Base-by-base conservation (phyloP, 2,888 invertebrate species). In the Amorpha juglandis region DNA sequence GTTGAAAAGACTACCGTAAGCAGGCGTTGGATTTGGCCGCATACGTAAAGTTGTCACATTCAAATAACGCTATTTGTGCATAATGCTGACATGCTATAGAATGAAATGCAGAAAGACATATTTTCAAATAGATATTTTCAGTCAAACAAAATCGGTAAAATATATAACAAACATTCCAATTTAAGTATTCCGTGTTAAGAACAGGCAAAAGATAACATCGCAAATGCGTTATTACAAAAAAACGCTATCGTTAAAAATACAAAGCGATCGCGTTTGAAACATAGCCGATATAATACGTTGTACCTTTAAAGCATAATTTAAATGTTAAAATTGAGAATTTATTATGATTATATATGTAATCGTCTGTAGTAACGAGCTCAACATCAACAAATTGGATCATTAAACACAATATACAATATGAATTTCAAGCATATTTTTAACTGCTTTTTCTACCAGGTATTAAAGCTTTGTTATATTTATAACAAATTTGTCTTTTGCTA, bases 41-140 rank as follows among this genome's bases (percentile, higher is more conserved):
- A n/a, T n/a, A 7, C 38, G 58, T 58, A 58, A 58, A 42, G 21
- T 58, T 16, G 58, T 58, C 19, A 19, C 42, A 58, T 3, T 58
- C 42, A 58, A 19, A 21, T 12, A 58, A 19, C 27, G 27, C 62
- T 63, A 48, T 52, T 68, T 50, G 66, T 63, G 62, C 68, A 69
- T 70, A 68, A 70, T 67, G 45, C 21, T 42, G 58, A 58, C 58
- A 58, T 42, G 58, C 58, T 42, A 58, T 11, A 19, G 58, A 58
- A 42, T 42, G 42, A 58, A 58, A 58, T 38, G 12, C 19, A 58
- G 55, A 27, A 7, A 42, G 38, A 58, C 58, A 58, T 16, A 58
- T 42, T 42, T 58, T 42, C 42, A 58, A 58, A 12, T 58, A 58
- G 58, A 58, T 12, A 19, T 58, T 58, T 58, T 58, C 58, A 58